Conservation (phyloP, 2,113 vertebrate genomes). For the Panthera leo region DNA sequence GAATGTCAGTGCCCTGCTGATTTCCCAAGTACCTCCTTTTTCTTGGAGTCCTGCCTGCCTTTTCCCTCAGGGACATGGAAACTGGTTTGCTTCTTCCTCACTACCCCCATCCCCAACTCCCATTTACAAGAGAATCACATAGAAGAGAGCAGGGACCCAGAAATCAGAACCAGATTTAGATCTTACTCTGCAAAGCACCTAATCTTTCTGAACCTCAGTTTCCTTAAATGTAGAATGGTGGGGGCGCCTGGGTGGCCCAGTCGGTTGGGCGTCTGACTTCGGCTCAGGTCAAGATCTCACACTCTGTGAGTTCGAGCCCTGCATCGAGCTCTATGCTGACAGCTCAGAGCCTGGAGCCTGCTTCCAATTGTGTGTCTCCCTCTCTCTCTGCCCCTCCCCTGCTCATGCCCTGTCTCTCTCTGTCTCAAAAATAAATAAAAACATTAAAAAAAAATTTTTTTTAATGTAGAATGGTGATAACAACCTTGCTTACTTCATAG, state of each 20-base stretch:
- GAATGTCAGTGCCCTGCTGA: background rate
- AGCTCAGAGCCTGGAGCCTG: too few species aligned
- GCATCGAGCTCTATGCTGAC: too few species aligned
- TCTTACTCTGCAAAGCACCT: background rate
- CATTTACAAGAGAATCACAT: background rate
- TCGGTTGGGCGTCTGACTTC: too few species aligned
- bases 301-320: too few species aligned
- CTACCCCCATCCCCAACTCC: accelerated
- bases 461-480: background rate
- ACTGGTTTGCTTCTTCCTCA: background rate
- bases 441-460: background rate
- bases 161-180: background rate
- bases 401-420: too few species aligned
- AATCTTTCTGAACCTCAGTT: background rate
- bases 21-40: background rate
- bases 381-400: too few species aligned
- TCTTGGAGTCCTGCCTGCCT: background rate
- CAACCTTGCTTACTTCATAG: background rate
- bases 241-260: too few species aligned
- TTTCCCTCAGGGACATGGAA: background rate
- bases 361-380: too few species aligned
- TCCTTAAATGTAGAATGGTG: background rate
- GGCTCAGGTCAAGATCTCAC: too few species aligned
- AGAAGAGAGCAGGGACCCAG: background rate
- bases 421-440: too few species aligned